A percentile compares a stretch with the other conserved stretches of the same genome.
These are phyloP conservation scores for Orius laevigatus DNA, from an alignment of 1,140 invertebrate genomes.

Conservation along the genomic window DNA sequence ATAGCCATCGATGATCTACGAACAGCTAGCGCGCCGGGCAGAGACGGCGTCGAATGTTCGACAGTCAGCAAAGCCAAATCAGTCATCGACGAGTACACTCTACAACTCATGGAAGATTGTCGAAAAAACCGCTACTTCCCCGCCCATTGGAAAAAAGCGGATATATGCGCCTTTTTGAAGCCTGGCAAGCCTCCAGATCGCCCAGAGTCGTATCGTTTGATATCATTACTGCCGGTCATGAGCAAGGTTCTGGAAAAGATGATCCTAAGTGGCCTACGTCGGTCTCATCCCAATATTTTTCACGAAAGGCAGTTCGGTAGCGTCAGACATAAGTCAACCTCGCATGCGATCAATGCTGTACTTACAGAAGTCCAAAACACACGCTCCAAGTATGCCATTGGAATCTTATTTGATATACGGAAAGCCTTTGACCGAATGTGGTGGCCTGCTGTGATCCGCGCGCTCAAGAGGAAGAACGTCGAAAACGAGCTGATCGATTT, in stretches of 20 bases:
- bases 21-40: too few relatives aligned
- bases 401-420: neutral
- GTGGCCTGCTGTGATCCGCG: neutral
- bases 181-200: neutral
- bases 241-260: neutral
- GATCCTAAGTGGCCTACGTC: neutral
- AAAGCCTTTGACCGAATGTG: neutral
- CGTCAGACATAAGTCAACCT: neutral
- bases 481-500: neutral
- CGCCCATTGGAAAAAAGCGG: neutral
- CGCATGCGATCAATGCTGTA: neutral
- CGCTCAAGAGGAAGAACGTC: neutral
- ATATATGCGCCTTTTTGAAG: neutral
- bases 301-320: conserved; percentile 2
- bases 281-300: conserved; percentile 5
- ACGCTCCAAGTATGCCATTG: neutral
- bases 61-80: too few relatives aligned
- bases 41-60: too few relatives aligned
- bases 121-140: neutral
- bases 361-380: neutral
- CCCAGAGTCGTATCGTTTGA: neutral
- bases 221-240: neutral
- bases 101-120: neutral
- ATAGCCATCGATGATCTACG: too few relatives aligned
- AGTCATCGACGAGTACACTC: neutral